Conservation (phyloP, 2,113 vertebrate species). For the Callocephalon fimbriatum region DNA sequence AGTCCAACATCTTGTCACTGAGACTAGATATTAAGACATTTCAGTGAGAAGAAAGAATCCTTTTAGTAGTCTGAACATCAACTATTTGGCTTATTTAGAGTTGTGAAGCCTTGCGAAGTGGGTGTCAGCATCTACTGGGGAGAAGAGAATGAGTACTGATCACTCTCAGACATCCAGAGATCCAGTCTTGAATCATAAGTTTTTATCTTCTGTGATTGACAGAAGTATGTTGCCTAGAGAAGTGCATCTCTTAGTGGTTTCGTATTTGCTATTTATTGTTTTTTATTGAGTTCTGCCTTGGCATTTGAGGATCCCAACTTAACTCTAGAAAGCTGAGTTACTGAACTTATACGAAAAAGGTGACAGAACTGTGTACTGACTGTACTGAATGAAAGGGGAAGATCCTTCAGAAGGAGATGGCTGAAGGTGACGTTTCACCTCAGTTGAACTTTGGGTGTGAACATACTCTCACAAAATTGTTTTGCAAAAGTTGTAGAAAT, state of each 20-base stretch:
- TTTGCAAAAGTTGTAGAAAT: neutral
- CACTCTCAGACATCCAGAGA: neutral
- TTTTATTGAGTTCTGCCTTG: neutral
- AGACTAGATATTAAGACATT: neutral
- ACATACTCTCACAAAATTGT: neutral
- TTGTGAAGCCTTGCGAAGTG: neutral
- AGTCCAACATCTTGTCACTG: neutral
- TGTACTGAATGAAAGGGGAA: neutral
- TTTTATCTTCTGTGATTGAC: neutral
- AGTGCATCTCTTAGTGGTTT: neutral
- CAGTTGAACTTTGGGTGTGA: neutral
- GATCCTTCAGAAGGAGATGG: neutral
- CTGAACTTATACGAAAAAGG: neutral
- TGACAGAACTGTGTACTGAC: neutral
- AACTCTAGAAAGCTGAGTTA: neutral
- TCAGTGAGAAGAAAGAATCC: neutral
- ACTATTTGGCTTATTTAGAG: neutral
- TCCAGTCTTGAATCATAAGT: neutral
- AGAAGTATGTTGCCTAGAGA: neutral
- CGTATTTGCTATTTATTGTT: neutral
- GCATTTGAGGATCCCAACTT: neutral
- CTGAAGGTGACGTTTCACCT: neutral
- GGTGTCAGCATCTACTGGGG: accelerated
- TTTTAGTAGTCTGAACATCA: neutral
- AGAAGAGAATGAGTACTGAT: neutral